Evolutionary conservation across 1,140 invertebrate genomes (phyloP).

Genomic region (Rhyacophila brunnea): DNA sequence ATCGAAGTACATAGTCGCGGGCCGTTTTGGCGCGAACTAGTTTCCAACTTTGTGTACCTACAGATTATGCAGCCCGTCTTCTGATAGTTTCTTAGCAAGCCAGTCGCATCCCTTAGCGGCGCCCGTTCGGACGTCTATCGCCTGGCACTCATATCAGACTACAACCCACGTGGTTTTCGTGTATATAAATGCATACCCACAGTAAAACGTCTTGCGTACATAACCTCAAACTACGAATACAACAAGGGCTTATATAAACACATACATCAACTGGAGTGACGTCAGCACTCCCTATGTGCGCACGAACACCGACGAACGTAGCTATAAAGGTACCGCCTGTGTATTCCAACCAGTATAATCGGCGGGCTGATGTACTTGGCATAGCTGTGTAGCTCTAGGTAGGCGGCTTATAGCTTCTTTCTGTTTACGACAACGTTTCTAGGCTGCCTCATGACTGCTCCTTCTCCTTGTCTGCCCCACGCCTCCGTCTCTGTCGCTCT

Average conservation of each 20-base stretch:
- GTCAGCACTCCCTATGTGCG: no score
- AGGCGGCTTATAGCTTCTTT: constrained; percentile 9
- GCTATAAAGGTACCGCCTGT: background rate
- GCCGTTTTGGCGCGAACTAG: constrained; percentile 10
- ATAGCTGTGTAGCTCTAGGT: no score
- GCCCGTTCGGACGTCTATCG: constrained; percentile 4
- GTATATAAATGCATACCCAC: no score
- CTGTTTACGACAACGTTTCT: constrained; percentile 21
- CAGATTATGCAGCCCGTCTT: no score
- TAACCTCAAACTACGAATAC: no score
- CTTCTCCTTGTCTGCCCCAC: constrained; percentile 5
- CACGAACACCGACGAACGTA: no score
- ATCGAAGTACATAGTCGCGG: background rate
- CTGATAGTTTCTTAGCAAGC: background rate
- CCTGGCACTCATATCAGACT: no score
- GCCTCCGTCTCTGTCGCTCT: constrained; percentile 16
- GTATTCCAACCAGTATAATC: constrained; percentile 7
- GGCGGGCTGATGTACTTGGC: background rate
- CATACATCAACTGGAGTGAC: no score
- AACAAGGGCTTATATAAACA: no score
- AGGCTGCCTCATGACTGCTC: constrained; percentile 7
- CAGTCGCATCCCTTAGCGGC: constrained; percentile 16
- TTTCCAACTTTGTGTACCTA: background rate
- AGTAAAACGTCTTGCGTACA: no score
- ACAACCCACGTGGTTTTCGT: no score